Evolutionary conservation across 2,797 vertebrate species (phyloP).

Genomic region (Rhynchonycteris naso): DNA sequence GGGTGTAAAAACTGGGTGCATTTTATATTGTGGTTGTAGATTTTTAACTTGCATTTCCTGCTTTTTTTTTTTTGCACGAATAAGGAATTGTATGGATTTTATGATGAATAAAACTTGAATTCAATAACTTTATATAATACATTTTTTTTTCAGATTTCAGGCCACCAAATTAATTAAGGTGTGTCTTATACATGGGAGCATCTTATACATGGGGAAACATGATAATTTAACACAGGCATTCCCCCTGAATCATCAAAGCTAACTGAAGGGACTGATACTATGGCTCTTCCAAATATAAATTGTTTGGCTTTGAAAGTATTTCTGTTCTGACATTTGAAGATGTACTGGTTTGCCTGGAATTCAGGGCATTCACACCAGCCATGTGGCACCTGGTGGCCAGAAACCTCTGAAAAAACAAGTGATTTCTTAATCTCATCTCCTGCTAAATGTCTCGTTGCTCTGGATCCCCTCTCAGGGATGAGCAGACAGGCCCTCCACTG

Average conservation of each 20-base stretch:
- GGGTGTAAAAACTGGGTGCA: too few relatives aligned
- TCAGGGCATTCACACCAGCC: constrained; percentile 31
- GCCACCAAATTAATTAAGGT: too few relatives aligned
- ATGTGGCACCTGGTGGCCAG: not conserved
- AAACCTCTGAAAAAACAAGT: not conserved
- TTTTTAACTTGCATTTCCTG: too few relatives aligned
- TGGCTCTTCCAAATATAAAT: constrained; percentile 54
- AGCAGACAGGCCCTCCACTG: not conserved
- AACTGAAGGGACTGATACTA: constrained; percentile 36
- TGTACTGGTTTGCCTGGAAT: not conserved
- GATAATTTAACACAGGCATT: constrained; percentile 20
- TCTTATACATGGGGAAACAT: too few relatives aligned
- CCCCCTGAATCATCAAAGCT: constrained; percentile 35
- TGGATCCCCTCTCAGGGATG: not conserved
- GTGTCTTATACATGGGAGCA: too few relatives aligned
- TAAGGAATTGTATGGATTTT: too few relatives aligned
- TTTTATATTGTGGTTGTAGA: too few relatives aligned
- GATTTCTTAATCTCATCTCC: not conserved
- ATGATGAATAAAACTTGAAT: too few relatives aligned
- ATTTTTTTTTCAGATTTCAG: too few relatives aligned
- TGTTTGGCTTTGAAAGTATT: constrained; percentile 53
- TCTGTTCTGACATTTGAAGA: constrained; percentile 60
- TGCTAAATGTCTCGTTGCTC: not conserved
- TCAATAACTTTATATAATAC: too few relatives aligned
- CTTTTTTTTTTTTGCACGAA: too few relatives aligned